Evolutionary conservation across 2,113 vertebrate species (phyloP), one percentile per base, ranked within the genome.

Genomic region (Argyrosomus japonicus): DNA sequence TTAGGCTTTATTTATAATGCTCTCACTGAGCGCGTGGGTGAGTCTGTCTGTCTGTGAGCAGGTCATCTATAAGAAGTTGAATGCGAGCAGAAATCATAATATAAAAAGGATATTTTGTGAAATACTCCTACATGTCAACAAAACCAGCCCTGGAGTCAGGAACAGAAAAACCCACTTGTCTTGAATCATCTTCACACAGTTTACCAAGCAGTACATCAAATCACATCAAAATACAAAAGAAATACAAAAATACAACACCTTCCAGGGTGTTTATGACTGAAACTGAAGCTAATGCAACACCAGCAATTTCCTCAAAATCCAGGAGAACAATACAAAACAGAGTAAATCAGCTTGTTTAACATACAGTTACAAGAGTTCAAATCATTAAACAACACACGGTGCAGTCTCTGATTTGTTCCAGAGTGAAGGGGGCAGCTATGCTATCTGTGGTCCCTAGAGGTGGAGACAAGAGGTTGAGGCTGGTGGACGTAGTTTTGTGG

Each of bases 1-100:
- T 82, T 85, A 81, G 61, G 68, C 61, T 86, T 86, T 86, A 77
- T 79, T 85, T 73, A 84, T 83, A 87, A 87, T 75, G 64, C 75
- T 84, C 27, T 58, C 63, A 74, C 65, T 77, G 77, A 79, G 69
- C 75, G 48, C 27, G 51, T 57, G 58, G 25, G 72, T 15, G 51
- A 77, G 70, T 77, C 19, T 61, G 67, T 73, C 43, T 71, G 78
- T 70, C 65, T 87, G 61, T 17, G 14, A 62, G 53, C 53, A 68
- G 56, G 68, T 64, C 51, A 65, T 82, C 47, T 58, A 63, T 40
- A 78, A 60, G 48, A 67, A 70, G 18, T 68, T 25, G 19, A 54
- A 77, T 21, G n/a, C 11, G 27, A 81, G 14, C 1, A 29, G 71
- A 45, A 68, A 82, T 74, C 50, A n/a, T 27, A 68, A 67, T 18